phyloP scores from a whole-genome alignment of 1,140 invertebrate species.

The Eubasilissa regina region DNA sequence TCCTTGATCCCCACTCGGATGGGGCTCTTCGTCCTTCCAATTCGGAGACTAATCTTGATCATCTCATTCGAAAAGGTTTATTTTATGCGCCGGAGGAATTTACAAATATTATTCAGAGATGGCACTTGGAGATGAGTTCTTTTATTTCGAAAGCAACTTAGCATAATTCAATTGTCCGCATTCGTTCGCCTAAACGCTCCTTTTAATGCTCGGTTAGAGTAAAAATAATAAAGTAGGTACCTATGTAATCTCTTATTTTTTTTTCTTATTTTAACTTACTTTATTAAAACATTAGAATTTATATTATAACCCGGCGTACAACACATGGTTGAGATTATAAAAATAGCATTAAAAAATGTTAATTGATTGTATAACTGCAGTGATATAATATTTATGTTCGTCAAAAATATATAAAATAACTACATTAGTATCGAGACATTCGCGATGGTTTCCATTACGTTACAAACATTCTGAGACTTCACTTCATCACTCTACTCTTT shows the following conservation, averaged over 20 bases:
- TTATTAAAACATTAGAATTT: too few relatives aligned
- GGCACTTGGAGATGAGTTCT: constrained; percentile 37
- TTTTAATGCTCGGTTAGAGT: constrained; percentile 29
- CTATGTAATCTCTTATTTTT: background rate
- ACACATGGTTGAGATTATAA: too few relatives aligned
- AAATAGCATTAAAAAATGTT: too few relatives aligned
- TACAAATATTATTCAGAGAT: constrained; percentile 47
- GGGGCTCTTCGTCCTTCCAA: constrained; percentile 51
- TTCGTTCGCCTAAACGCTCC: constrained; percentile 29
- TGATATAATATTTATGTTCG: too few relatives aligned
- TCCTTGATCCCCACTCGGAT: constrained; percentile 58
- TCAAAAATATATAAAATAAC: too few relatives aligned
- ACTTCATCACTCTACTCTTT: too few relatives aligned
- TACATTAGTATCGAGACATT: too few relatives aligned
- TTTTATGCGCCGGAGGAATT: constrained; percentile 43
- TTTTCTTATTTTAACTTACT: too few relatives aligned
- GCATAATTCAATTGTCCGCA: constrained; percentile 49
- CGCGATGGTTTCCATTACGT: too few relatives aligned
- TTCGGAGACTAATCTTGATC: constrained; percentile 48
- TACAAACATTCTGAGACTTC: too few relatives aligned
- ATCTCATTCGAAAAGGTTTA: constrained; percentile 51
- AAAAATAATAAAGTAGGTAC: constrained; percentile 32
- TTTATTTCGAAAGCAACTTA: constrained; percentile 49
- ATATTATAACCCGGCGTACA: too few relatives aligned
- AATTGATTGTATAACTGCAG: too few relatives aligned